These are phyloP conservation scores for Harpalus rufipes DNA, from an alignment of 2,888 invertebrate species.

Conservation along the genomic window DNA sequence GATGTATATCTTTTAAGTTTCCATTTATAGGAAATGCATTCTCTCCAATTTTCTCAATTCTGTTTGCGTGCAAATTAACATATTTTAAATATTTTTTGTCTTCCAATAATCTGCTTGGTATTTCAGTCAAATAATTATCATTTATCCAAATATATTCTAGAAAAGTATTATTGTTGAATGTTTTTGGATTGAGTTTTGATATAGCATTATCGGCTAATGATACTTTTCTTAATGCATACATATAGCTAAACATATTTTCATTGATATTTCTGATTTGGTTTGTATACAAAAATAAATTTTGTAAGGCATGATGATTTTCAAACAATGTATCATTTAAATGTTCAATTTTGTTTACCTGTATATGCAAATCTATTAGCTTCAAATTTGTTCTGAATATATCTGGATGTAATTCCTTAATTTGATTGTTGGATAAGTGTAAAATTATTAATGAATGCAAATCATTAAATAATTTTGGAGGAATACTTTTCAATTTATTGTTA, in stretches of 20 bases:
- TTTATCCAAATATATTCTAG: constrained; percentile 34
- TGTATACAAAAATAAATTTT: neutral
- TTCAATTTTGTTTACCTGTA: constrained; percentile 10
- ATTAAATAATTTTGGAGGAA: constrained; percentile 1
- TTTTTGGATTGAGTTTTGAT: neutral
- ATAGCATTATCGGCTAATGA: neutral
- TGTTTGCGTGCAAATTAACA: neutral
- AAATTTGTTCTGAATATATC: neutral
- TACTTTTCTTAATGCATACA: constrained; percentile 12
- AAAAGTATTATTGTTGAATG: neutral
- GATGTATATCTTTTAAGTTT: neutral
- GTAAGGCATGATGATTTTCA: constrained; percentile 14
- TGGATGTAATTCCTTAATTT: constrained; percentile 19
- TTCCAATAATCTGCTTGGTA: neutral
- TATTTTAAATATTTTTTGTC: constrained; percentile 1
- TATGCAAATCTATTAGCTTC: neutral
- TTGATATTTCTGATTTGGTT: constrained; percentile 1
- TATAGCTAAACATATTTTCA: neutral
- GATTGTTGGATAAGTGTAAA: neutral
- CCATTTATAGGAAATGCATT: constrained; percentile 17
- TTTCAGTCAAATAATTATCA: constrained; percentile 3
- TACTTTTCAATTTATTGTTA: neutral
- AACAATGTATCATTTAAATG: neutral
- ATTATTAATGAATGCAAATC: neutral
- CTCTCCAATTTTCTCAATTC: constrained; percentile 6